A percentile compares a stretch with the other conserved stretches of the same genome.
Conservation (phyloP, 2,888 invertebrate species). For the Lypha dubia region DNA sequence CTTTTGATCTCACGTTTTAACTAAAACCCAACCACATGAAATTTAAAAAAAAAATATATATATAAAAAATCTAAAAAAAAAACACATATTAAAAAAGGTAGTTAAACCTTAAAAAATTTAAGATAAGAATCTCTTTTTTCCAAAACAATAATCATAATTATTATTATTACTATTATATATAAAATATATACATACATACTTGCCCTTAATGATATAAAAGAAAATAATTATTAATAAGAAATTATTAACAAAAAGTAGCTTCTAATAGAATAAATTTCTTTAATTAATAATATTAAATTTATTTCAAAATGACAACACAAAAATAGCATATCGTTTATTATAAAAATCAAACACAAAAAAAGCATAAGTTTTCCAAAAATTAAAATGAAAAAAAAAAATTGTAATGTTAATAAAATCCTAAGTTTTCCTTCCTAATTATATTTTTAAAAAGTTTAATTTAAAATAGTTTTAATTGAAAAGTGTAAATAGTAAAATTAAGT, state of each 20-base stretch:
- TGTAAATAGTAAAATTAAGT: slow-evolving; percentile 44
- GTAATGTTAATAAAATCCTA: slow-evolving; percentile 65
- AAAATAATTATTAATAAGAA: slow-evolving; percentile 60
- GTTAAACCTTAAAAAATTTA: slow-evolving; percentile 61
- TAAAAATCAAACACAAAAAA: slow-evolving; percentile 17
- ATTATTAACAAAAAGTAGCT: slow-evolving; percentile 58
- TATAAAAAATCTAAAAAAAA: slow-evolving; percentile 34
- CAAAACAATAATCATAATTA: slow-evolving; percentile 65
- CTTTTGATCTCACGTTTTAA: slow-evolving; percentile 78
- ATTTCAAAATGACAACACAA: slow-evolving; percentile 19
- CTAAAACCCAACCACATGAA: slow-evolving; percentile 38
- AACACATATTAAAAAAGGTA: slow-evolving; percentile 65
- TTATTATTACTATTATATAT: slow-evolving; percentile 64
- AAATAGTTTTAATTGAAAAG: slow-evolving; percentile 31
- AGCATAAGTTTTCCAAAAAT: slow-evolving; percentile 65
- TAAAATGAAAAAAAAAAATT: slow-evolving; percentile 48
- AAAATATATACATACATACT: slow-evolving; percentile 70
- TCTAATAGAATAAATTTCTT: slow-evolving; percentile 72
- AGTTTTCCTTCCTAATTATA: slow-evolving; percentile 63
- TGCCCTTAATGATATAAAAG: slow-evolving; percentile 64
- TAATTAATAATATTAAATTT: slow-evolving; percentile 53
- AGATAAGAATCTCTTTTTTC: slow-evolving; percentile 67
- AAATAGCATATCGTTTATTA: slow-evolving; percentile 67
- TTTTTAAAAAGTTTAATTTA: slow-evolving; percentile 36
- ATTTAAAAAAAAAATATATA: slow-evolving; percentile 47